Conservation (phyloP, 2,113 vertebrate genomes). For the Passer montanus region DNA sequence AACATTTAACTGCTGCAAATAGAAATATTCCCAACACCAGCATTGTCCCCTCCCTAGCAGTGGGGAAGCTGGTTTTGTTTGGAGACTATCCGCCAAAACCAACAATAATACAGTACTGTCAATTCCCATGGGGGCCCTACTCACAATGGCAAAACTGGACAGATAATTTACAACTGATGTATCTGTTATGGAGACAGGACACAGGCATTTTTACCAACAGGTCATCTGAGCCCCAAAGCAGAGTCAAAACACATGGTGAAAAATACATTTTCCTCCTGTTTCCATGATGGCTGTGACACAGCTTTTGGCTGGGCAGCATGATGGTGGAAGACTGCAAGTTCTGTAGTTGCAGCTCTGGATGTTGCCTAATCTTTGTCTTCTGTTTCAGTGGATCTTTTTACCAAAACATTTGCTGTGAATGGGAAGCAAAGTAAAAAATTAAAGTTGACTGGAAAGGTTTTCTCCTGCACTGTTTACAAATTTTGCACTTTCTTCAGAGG, state of each 20-base stretch:
- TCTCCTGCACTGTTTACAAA: constrained; percentile 9
- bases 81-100: not conserved
- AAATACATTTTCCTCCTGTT: not conserved
- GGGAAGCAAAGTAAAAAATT: not conserved
- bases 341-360: not conserved
- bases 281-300: not conserved
- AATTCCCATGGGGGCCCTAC: not conserved
- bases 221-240: not conserved
- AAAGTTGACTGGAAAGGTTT: not conserved
- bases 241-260: constrained; percentile 17
- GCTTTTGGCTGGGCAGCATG: not conserved
- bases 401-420: constrained; percentile 30
- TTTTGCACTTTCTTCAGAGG: not conserved
- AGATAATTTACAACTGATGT: constrained; percentile 22
- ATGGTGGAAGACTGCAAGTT: not conserved
- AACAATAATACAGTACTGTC: not conserved
- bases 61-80: not conserved
- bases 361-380: not conserved
- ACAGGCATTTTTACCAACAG: constrained; percentile 19
- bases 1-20: not conserved
- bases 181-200: constrained; percentile 38
- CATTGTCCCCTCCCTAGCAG: not conserved
- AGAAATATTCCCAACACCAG: not conserved
- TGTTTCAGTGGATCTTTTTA: not conserved
- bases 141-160: constrained; percentile 12